Percentiles rank a stretch among this genome's conserved stretches.
phyloP scores from a whole-genome alignment of 2,888 invertebrate species.

The Leptogaster cylindrica region DNA sequence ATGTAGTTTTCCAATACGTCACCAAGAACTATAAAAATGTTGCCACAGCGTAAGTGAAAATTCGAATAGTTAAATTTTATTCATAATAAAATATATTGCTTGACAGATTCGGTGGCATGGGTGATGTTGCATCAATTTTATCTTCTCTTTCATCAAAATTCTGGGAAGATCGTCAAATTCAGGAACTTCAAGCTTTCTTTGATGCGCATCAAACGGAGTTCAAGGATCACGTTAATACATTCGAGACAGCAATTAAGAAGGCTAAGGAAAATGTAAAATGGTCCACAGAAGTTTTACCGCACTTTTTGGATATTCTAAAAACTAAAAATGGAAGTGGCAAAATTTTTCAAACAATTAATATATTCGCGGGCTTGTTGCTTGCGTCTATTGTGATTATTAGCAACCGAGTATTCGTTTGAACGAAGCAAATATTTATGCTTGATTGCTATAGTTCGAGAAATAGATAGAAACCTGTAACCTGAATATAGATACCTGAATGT shows the following conservation, averaged over 20 bases:
- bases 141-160: slow-evolving; percentile 57
- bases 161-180: slow-evolving; percentile 54
- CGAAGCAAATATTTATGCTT: too few species aligned
- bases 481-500: too few species aligned
- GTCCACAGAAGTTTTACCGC: slow-evolving; percentile 52
- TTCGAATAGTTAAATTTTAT: too few species aligned
- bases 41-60: slow-evolving; percentile 55
- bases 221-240: slow-evolving; percentile 51
- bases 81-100: not conserved
- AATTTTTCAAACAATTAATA: not conserved
- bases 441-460: too few species aligned
- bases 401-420: too few species aligned
- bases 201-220: slow-evolving; percentile 51
- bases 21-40: slow-evolving; percentile 51
- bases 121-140: slow-evolving; percentile 55
- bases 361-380: not conserved
- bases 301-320: slow-evolving; percentile 10
- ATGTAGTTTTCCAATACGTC: slow-evolving; percentile 65
- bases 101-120: slow-evolving; percentile 53
- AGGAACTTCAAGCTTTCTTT: slow-evolving; percentile 53
- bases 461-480: too few species aligned
- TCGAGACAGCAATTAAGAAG: slow-evolving; percentile 52
- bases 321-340: not conserved
- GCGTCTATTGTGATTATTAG: not conserved
- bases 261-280: slow-evolving; percentile 57